phyloP scores from a whole-genome alignment of 2,113 vertebrate species.

The Dascyllus trimaculatus region DNA sequence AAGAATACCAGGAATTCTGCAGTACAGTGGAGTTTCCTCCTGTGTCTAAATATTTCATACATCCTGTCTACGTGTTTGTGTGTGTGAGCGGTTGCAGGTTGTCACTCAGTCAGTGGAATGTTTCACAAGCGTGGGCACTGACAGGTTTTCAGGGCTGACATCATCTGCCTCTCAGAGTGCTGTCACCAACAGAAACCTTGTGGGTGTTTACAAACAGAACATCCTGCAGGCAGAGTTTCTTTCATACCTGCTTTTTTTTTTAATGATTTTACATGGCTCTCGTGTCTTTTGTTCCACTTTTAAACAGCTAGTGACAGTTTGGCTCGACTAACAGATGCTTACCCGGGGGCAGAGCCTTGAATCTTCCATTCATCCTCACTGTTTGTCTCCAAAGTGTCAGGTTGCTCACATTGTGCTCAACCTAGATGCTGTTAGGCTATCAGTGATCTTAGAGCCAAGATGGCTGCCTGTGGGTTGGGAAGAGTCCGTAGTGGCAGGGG shows the following conservation, averaged over 20 bases:
- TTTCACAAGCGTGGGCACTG: slow-evolving; percentile 54
- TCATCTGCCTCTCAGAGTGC: slow-evolving; percentile 33
- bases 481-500: slow-evolving; percentile 25
- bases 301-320: not conserved
- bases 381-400: slow-evolving; percentile 43
- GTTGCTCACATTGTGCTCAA: slow-evolving; percentile 48
- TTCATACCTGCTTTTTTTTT: not conserved
- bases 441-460: slow-evolving; percentile 54
- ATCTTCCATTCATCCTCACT: slow-evolving; percentile 21
- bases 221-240: not conserved
- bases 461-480: slow-evolving; percentile 37
- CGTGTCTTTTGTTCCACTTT: not conserved
- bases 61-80: slow-evolving; percentile 58
- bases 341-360: slow-evolving; percentile 16
- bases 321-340: not conserved
- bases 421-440: slow-evolving; percentile 16
- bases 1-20: slow-evolving; percentile 72
- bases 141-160: slow-evolving; percentile 49
- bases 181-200: slow-evolving; percentile 7
- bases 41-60: slow-evolving; percentile 70
- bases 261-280: not conserved
- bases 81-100: slow-evolving; percentile 20
- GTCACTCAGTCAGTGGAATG: slow-evolving; percentile 52
- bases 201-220: slow-evolving; percentile 37
- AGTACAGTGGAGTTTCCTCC: slow-evolving; percentile 63